Base-by-base conservation (phyloP, 2,113 vertebrate genomes). In the Indicator maculatus region DNA sequence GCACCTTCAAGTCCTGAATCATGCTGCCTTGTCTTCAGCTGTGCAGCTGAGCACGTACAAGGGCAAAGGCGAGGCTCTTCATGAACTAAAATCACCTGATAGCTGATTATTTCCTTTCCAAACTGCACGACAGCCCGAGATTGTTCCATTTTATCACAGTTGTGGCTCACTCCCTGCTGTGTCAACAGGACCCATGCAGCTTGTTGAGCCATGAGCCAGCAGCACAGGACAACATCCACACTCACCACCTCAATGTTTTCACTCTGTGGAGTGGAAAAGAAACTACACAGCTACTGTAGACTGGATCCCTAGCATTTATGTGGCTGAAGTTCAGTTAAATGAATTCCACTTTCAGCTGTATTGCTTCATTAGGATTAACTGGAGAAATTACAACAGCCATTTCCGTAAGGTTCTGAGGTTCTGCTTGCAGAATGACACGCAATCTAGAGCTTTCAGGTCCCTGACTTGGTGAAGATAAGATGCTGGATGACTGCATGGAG, bases 181-280 rank as follows among this genome's bases (percentile, higher is more conserved):
- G 36, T 27, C 5, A 3, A 3, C 80, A 72, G 66, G 45, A 44
- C 24, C 74, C 11, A 44, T 10, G 59, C 55, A 39, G 66, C 55
- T 47, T 8, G 14, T 6, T 1, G 17, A 87, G 81, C 61, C 73
- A 39, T 6, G 44, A 23, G 53, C 60, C 70, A 67, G 50, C 83
- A 69, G 41, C 60, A 9, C 13, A 3, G 56, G 45, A 7, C 39
- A 8, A 2, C 69, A 27, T 16, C 27, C 71, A 23, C 8, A 3
- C 15, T 12, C 7, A 9, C 2, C 74, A 41, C 52, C 75, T 27
- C 21, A 8, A 36, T 3, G 1, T 39, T 67, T 59, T 52, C 4
- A 0, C 31, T 7, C 39, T 1, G 0, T 2, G 33, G 27, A 31
- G 21, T 8, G 67, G 52, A 70, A 66, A 56, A 47, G 14, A 67